phyloP scores from a whole-genome alignment of 2,888 invertebrate species.

The Prosopocoilus inquinatus region DNA sequence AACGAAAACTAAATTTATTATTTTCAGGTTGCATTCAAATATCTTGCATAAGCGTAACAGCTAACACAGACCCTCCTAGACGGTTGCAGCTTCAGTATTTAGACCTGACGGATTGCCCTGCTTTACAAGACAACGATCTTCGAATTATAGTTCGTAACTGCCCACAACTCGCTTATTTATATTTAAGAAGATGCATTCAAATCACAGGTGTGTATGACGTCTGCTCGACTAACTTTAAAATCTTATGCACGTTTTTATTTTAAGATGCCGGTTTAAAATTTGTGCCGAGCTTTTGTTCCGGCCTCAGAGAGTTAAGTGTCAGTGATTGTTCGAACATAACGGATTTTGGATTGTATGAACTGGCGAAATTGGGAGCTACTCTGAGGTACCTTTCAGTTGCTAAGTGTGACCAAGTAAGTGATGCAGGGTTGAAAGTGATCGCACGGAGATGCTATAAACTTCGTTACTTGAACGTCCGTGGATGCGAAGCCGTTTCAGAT shows the following conservation, averaged over 20 bases:
- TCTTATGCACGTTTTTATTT: constrained; percentile 35
- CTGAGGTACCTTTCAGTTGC: constrained; percentile 89
- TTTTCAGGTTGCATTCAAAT: constrained; percentile 71
- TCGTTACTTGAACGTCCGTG: constrained; percentile 85
- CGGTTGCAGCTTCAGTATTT: constrained; percentile 79
- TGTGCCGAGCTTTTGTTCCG: constrained; percentile 84
- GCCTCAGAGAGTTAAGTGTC: constrained; percentile 81
- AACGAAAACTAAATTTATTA: constrained; percentile 18
- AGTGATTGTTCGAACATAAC: constrained; percentile 88
- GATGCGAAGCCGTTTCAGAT: constrained; percentile 93
- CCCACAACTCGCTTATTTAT: constrained; percentile 82
- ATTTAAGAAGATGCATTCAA: constrained; percentile 82
- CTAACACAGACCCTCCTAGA: constrained; percentile 62
- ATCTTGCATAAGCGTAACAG: constrained; percentile 72
- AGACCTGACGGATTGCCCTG: constrained; percentile 86
- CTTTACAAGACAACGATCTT: constrained; percentile 80
- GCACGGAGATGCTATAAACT: constrained; percentile 86
- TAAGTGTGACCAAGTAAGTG: constrained; percentile 89
- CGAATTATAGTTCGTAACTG: constrained; percentile 83
- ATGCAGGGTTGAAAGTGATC: constrained; percentile 84
- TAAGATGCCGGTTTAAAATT: constrained; percentile 87
- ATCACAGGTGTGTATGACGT: constrained; percentile 65
- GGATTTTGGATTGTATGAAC: constrained; percentile 86
- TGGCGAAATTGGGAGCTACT: constrained; percentile 86
- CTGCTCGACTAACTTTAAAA: neutral